Conservation (phyloP, 2,797 vertebrate genomes). For the Sylvilagus floridanus region DNA sequence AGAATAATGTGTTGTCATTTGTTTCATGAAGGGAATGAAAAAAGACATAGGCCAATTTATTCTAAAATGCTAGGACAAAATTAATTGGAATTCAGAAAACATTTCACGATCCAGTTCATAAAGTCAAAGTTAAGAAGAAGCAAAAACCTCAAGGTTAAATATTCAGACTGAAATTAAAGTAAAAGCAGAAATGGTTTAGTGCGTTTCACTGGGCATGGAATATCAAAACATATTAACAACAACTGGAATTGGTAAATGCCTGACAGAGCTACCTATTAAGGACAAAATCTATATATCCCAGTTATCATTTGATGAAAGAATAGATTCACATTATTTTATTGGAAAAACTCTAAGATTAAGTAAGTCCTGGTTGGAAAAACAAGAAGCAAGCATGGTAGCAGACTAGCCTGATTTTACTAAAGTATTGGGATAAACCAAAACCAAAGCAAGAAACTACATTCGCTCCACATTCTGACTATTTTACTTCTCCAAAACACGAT, state of each 20-base stretch:
- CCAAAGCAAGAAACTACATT: not conserved
- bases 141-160: not conserved
- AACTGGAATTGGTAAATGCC: not conserved
- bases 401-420: too few species aligned
- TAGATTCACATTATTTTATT: not conserved
- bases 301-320: not conserved
- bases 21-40: not conserved
- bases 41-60: not conserved
- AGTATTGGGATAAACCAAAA: not conserved
- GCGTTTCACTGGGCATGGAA: not conserved
- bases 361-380: not conserved
- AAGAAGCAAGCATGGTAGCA: not conserved
- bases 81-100: not conserved
- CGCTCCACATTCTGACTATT: not conserved
- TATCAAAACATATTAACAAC: not conserved
- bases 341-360: not conserved
- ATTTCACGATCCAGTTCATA: not conserved
- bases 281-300: not conserved
- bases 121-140: not conserved
- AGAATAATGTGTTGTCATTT: too few species aligned
- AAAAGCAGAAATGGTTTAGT: not conserved
- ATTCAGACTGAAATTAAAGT: not conserved
- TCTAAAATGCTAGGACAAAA: not conserved
- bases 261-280: not conserved
- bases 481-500: not conserved